These are phyloP conservation scores for Noctuana brunneofusca DNA, from an alignment of 2,888 invertebrate genomes.

Conservation along the genomic window DNA sequence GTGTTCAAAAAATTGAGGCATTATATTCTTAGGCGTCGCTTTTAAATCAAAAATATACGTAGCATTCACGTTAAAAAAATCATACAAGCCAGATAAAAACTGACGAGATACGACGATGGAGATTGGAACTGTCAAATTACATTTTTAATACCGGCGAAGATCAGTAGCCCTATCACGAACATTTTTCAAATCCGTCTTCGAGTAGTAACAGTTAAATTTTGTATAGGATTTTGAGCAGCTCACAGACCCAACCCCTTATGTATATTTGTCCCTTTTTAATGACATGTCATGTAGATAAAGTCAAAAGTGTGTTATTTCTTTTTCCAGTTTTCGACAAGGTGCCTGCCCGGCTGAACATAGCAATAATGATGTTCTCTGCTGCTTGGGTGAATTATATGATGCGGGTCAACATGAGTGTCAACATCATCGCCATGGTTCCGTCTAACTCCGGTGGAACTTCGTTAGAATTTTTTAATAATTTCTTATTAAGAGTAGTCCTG, in stretches of 20 bases:
- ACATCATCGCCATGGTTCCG: conserved; percentile 88
- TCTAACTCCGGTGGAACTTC: conserved; percentile 58
- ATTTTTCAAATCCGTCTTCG: too few species aligned
- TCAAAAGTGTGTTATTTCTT: conserved; percentile 7
- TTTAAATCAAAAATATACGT: conserved; percentile 18
- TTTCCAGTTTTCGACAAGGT: conserved; percentile 56
- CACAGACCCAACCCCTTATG: not conserved
- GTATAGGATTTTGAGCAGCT: too few species aligned
- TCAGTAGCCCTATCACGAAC: too few species aligned
- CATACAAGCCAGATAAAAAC: conserved; percentile 11
- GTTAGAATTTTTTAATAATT: conserved; percentile 57
- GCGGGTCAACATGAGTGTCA: conserved; percentile 89
- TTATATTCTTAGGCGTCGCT: conserved; percentile 1
- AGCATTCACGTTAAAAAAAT: conserved; percentile 5
- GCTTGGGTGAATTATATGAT: conserved; percentile 89
- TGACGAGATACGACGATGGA: conserved; percentile 20
- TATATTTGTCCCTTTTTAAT: not conserved
- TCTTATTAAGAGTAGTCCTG: too few species aligned
- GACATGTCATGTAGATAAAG: too few species aligned
- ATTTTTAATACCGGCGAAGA: conserved; percentile 22
- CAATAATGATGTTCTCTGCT: conserved; percentile 88
- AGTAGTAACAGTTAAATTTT: too few species aligned
- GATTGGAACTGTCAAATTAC: conserved; percentile 6
- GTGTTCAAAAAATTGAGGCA: conserved; percentile 19
- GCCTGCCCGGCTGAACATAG: conserved; percentile 76